Evolutionary conservation across 2,113 vertebrate genomes (phyloP).

Genomic region (Pedionomus torquatus): DNA sequence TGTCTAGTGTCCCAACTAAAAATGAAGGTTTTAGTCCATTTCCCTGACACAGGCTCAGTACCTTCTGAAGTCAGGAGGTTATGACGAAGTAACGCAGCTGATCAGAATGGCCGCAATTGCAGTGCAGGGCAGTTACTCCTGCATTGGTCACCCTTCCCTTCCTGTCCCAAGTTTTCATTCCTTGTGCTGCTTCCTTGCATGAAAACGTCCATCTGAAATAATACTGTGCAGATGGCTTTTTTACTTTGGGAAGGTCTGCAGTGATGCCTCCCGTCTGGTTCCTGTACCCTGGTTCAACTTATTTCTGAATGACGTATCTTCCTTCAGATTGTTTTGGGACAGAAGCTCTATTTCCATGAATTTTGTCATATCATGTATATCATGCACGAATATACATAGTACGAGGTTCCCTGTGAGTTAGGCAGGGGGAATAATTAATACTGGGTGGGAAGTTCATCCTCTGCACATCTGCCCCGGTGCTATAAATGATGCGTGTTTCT

Average conservation of each 20-base stretch:
- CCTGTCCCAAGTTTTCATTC: not conserved
- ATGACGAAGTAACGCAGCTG: not conserved
- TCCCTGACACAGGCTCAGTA: not conserved
- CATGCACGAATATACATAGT: too few species aligned
- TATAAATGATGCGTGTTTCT: not conserved
- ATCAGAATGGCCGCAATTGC: fast-evolving
- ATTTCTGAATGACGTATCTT: not conserved
- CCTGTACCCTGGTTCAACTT: not conserved
- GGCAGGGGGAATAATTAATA: not conserved
- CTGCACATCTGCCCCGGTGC: not conserved
- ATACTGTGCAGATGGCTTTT: not conserved
- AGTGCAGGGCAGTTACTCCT: too few species aligned
- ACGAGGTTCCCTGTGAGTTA: not conserved
- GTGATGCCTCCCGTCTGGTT: not conserved
- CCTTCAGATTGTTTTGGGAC: not conserved
- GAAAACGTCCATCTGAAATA: not conserved
- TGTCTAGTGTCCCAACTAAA: not conserved
- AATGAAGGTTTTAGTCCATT: not conserved
- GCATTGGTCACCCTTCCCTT: not conserved
- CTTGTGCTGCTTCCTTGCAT: not conserved
- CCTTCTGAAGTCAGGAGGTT: not conserved
- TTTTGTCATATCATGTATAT: not conserved
- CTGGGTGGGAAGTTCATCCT: not conserved
- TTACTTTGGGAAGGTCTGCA: not conserved
- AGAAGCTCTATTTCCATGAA: not conserved